Percentiles rank a stretch among this genome's conserved stretches.
Conservation (phyloP, 2,888 invertebrate genomes). For the Arrhopalites spinosus region DNA sequence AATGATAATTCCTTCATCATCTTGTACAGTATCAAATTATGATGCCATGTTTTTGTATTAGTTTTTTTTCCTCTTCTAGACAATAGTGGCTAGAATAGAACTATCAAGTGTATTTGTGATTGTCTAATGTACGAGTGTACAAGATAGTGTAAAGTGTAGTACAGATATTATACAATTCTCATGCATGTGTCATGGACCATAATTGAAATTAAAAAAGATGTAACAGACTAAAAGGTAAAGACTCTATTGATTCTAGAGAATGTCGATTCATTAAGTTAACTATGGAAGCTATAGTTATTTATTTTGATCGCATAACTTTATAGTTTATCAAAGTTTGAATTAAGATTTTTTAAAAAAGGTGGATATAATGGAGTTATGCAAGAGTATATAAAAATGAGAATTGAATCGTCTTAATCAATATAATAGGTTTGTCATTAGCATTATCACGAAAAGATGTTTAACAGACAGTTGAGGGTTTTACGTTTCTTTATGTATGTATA, state of each 20-base stretch:
- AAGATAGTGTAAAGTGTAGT: not conserved
- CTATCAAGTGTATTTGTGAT: too few species aligned
- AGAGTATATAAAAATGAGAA: constrained; percentile 3
- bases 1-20: not conserved
- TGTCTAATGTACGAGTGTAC: too few species aligned
- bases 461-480: constrained; percentile 24
- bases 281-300: not conserved
- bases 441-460: constrained; percentile 33
- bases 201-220: not conserved
- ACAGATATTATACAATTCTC: not conserved
- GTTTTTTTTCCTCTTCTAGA: too few species aligned
- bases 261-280: not conserved
- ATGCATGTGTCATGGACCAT: not conserved
- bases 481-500: constrained; percentile 19
- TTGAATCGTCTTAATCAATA: constrained; percentile 36
- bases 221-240: not conserved
- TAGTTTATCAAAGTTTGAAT: not conserved
- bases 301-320: not conserved
- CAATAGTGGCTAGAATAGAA: too few species aligned
- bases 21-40: too few species aligned
- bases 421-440: constrained; percentile 39
- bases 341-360: not conserved
- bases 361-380: not conserved
- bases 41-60: too few species aligned
- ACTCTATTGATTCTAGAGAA: not conserved